phyloP scores from a whole-genome alignment of 2,888 invertebrate genomes.

The Drosophila lacicola region DNA sequence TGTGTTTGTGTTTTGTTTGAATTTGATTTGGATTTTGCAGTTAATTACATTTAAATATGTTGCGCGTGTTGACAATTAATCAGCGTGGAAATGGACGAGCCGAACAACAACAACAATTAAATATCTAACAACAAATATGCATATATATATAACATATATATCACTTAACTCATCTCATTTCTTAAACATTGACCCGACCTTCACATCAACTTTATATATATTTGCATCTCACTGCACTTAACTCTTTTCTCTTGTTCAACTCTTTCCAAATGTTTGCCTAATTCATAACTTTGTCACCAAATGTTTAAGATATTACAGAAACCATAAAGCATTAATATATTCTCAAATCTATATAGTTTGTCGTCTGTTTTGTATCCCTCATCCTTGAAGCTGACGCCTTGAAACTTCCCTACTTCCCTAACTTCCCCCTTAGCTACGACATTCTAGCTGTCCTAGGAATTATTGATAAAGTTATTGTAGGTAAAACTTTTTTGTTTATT shows the following conservation, averaged over 20 bases:
- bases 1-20: constrained; percentile 40
- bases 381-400: too few species aligned
- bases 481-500: not conserved
- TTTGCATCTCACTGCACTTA: constrained; percentile 31
- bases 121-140: not conserved
- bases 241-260: too few species aligned
- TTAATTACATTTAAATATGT: constrained; percentile 2
- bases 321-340: too few species aligned
- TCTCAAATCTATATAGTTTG: too few species aligned
- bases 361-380: too few species aligned
- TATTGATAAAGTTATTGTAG: too few species aligned
- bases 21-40: constrained; percentile 21
- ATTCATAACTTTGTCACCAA: too few species aligned
- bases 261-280: too few species aligned
- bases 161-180: constrained; percentile 41
- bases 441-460: too few species aligned
- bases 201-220: constrained; percentile 26
- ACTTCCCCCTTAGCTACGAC: too few species aligned
- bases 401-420: too few species aligned
- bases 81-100: constrained; percentile 14
- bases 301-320: too few species aligned
- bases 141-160: not conserved
- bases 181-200: constrained; percentile 10
- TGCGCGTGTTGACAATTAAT: constrained; percentile 21
- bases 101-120: constrained; percentile 1